A percentile compares a stretch with the other conserved stretches of the same genome.
phyloP scores from a whole-genome alignment of 2,888 invertebrate genomes.

The Eurytoma californica region DNA sequence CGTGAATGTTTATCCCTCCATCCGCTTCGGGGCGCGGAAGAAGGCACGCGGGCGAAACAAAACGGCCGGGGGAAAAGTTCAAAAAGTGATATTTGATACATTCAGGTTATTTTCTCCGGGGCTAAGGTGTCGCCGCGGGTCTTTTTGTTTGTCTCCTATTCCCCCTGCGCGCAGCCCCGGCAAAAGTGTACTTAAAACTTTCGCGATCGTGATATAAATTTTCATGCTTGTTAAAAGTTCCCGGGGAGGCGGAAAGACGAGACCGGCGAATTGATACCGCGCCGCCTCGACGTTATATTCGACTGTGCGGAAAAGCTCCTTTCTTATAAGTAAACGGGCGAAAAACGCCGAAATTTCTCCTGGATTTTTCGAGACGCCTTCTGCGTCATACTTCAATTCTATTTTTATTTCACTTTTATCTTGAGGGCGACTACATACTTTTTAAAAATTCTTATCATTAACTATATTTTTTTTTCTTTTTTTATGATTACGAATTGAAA shows the following conservation, averaged over 20 bases:
- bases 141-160: slow-evolving; percentile 15
- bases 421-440: no score
- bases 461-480: no score
- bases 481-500: no score
- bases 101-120: slow-evolving; percentile 50
- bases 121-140: slow-evolving; percentile 58
- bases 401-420: no score
- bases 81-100: slow-evolving; percentile 53
- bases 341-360: neutral
- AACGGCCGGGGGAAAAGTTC: slow-evolving; percentile 22
- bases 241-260: slow-evolving; percentile 29
- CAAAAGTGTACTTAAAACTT: slow-evolving; percentile 56
- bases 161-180: slow-evolving; percentile 18
- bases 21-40: neutral
- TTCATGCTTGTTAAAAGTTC: slow-evolving; percentile 56
- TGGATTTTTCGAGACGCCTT: neutral
- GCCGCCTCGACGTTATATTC: slow-evolving; percentile 28
- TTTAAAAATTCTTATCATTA: no score
- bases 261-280: slow-evolving; percentile 42
- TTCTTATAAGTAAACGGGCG: slow-evolving; percentile 8
- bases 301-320: slow-evolving; percentile 33
- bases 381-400: no score
- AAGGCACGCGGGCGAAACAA: neutral
- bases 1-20: no score
- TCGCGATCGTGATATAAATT: slow-evolving; percentile 54